Evolutionary conservation across 1,140 invertebrate species (phyloP), one percentile per base, ranked within the genome.

Genomic region (Thrips palmi): DNA sequence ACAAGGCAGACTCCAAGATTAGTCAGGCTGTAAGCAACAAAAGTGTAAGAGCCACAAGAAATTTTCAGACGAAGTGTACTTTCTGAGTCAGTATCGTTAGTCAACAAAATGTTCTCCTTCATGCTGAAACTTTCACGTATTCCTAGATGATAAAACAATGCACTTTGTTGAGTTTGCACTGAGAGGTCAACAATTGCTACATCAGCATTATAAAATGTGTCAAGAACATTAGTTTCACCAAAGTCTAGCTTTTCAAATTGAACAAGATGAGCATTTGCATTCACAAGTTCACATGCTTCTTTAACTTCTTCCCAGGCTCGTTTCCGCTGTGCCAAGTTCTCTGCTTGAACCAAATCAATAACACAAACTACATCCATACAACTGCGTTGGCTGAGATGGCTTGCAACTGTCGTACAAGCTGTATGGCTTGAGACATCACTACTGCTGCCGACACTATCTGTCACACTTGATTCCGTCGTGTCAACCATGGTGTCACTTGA

Each of bases 91-190:
- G 68, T 67, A 63, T 96, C 89, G 67, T 93, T 88, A 52, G 79
- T 89, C 2, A 96, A 66, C 10, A 98, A 58, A 41, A 98, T 88
- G 60, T 97, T 98, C 54, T 94, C 84, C 53, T 88, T 93, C 91
- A 98, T 98, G 31, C 83, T 83, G 67, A 97, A 97, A 56, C 88
- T 96, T 59, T 98, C 93, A 38, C 94, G 63, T 1, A 98, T 88
- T 19, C 93, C 94, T 27, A 98, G 69, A 58, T 97, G 92, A 64
- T 98, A 98, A 50, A 93, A 87, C 17, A 98, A 62, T 0, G 87
- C 75, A 49, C 77, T 83, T 55, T 91, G 85, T 59, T 96, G 91
- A 22, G 81, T 54, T 51, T 85, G 73, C 31, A 93, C 63, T 28
- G 86, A 91, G 45, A 98, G 67, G 63, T 99, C 94, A 21, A 98